Percentiles rank a stretch among this genome's conserved stretches.
Conservation (phyloP, 2,113 vertebrate genomes). For the Ginglymostoma cirratum region DNA sequence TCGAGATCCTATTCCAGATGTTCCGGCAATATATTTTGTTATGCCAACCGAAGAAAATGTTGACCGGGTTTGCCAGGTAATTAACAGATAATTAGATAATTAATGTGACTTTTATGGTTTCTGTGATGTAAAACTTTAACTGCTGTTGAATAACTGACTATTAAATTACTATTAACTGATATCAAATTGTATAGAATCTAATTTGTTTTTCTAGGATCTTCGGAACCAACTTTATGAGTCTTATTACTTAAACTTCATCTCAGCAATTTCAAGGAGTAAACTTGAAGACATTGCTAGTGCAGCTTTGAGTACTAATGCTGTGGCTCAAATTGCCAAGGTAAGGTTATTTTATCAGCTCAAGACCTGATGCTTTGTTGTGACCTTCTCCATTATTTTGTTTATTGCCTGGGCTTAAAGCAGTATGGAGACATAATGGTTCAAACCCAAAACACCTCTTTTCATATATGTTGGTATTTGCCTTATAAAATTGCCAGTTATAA, state of each 20-base stretch:
- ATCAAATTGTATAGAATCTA: not conserved
- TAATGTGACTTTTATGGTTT: not conserved
- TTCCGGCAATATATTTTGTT: conserved; percentile 91
- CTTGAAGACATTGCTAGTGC: conserved; percentile 95
- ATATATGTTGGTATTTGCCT: not conserved
- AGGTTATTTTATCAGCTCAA: conserved; percentile 39
- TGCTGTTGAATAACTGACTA: not conserved
- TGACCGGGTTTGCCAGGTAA: conserved; percentile 93
- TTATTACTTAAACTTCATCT: conserved; percentile 97
- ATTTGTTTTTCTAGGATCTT: conserved; percentile 70
- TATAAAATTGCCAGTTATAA: not conserved
- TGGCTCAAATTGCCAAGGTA: conserved; percentile 90
- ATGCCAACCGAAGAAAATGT: conserved; percentile 98
- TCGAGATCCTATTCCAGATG: conserved; percentile 91
- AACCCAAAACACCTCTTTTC: not conserved
- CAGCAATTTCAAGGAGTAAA: conserved; percentile 95
- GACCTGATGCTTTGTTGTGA: not conserved
- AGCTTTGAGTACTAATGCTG: conserved; percentile 82
- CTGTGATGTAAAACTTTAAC: not conserved
- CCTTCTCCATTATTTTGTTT: not conserved
- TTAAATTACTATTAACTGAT: not conserved
- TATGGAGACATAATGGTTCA: not conserved
- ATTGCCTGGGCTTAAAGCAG: not conserved
- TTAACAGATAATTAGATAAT: not conserved
- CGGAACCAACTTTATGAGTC: conserved; percentile 91